Conservation (phyloP, 2,888 invertebrate species). For the Lampropteryx suffumata region DNA sequence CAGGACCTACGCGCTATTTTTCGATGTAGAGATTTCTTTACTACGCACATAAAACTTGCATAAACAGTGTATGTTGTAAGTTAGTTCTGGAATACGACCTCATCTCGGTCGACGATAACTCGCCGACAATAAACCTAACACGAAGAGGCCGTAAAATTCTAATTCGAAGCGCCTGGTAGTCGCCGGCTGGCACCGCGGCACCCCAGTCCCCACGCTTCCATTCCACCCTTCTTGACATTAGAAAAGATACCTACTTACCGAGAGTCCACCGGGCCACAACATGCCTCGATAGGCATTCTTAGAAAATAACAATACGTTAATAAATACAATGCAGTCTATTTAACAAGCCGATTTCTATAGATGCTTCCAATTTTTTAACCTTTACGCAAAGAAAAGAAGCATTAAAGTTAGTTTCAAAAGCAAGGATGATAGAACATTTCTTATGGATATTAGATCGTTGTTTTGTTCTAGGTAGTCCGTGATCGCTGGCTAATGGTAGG, state of each 20-base stretch:
- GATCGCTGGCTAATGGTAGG: constrained; percentile 17
- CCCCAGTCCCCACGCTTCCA: constrained; percentile 41
- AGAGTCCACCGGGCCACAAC: constrained; percentile 23
- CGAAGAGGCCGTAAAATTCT: constrained; percentile 80
- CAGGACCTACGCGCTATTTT: constrained; percentile 32
- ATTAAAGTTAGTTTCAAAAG: constrained; percentile 10
- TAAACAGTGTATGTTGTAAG: constrained; percentile 77
- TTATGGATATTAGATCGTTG: constrained; percentile 13
- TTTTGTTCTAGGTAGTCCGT: constrained; percentile 22
- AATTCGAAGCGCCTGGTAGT: constrained; percentile 65
- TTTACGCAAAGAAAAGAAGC: constrained; percentile 30
- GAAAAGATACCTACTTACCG: constrained; percentile 29
- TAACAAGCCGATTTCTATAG: constrained; percentile 32
- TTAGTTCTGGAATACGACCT: constrained; percentile 78
- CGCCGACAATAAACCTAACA: constrained; percentile 79
- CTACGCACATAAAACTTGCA: constrained; percentile 69
- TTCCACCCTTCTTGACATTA: constrained; percentile 36
- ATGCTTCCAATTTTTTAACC: constrained; percentile 27
- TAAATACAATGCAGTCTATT: constrained; percentile 28
- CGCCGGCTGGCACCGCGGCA: constrained; percentile 42
- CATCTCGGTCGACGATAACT: constrained; percentile 77
- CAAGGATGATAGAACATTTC: constrained; percentile 4
- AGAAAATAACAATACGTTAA: constrained; percentile 35
- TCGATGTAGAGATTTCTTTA: constrained; percentile 59
- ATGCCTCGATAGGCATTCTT: constrained; percentile 27